Percentiles rank a stretch among this genome's conserved stretches.
phyloP scores from a whole-genome alignment of 2,113 vertebrate genomes.

The Sinocyclocheilus maitianheensis region DNA sequence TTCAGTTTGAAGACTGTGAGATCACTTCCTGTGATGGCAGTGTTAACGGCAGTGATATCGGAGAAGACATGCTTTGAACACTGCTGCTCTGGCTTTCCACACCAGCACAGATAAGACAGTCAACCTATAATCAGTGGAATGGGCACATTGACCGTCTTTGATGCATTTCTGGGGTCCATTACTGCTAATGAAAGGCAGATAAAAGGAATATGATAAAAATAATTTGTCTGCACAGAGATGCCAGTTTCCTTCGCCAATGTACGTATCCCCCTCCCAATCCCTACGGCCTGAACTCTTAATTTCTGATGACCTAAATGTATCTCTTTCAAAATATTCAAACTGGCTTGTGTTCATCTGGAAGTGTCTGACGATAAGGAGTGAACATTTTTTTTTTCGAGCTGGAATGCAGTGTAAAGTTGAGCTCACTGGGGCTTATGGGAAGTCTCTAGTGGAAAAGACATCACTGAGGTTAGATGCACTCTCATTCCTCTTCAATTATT shows the following conservation, averaged over 20 bases:
- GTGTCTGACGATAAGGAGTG: conserved; percentile 38
- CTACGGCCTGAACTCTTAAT: conserved; percentile 20
- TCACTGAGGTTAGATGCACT: conserved; percentile 57
- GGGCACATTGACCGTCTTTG: conserved; percentile 17
- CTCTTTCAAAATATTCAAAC: conserved; percentile 46
- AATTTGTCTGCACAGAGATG: conserved; percentile 27
- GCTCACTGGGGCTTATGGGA: conserved; percentile 45
- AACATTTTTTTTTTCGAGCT: not conserved
- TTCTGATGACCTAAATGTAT: conserved; percentile 53
- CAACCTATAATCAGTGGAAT: conserved; percentile 11
- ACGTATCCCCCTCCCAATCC: conserved; percentile 9
- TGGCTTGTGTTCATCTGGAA: conserved; percentile 52
- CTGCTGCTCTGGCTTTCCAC: not conserved
- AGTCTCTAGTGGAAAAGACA: conserved; percentile 61
- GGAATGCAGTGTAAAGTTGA: conserved; percentile 50
- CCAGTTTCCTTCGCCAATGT: conserved; percentile 8
- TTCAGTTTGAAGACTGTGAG: not conserved
- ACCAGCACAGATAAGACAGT: conserved; percentile 31
- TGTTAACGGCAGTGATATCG: not conserved
- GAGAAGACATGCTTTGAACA: conserved; percentile 18
- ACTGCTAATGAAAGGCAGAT: conserved; percentile 40
- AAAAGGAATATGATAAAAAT: conserved; percentile 43
- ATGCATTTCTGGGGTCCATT: conserved; percentile 34
- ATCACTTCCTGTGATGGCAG: conserved; percentile 21
- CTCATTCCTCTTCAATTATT: conserved; percentile 63